phyloP scores from a whole-genome alignment of 2,113 vertebrate species.

The Myotis davidii region DNA sequence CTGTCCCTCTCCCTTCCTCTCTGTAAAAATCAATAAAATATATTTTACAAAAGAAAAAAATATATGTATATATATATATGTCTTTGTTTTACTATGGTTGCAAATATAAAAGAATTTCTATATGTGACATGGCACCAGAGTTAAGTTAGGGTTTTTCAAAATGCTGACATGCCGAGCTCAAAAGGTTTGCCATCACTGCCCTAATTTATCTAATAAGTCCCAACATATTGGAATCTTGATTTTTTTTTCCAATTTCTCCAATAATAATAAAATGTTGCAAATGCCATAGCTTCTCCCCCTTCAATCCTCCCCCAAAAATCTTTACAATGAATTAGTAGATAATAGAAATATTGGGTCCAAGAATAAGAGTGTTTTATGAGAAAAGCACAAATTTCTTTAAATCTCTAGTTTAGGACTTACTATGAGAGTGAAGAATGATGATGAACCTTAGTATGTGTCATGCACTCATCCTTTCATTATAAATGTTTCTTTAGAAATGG shows the following conservation, averaged over 20 bases:
- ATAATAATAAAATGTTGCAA: conserved; percentile 32
- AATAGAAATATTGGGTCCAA: background rate
- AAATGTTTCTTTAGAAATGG: conserved; percentile 89
- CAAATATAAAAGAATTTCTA: too few species aligned
- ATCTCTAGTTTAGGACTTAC: background rate
- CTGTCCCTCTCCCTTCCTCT: too few species aligned
- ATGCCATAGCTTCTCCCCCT: background rate
- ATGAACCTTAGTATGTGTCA: background rate
- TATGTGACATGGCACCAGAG: too few species aligned
- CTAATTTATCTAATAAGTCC: background rate
- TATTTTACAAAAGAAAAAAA: too few species aligned
- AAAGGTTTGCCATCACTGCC: background rate
- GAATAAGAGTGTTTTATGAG: conserved; percentile 29
- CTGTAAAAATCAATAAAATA: too few species aligned
- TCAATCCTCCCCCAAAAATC: background rate
- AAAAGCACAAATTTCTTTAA: background rate
- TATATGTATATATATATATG: too few species aligned
- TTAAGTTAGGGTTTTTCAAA: too few species aligned
- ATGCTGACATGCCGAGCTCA: too few species aligned
- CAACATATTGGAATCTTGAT: conserved; percentile 11
- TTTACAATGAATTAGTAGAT: conserved; percentile 25
- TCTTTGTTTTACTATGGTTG: too few species aligned
- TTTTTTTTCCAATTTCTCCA: background rate
- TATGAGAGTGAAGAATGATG: background rate
- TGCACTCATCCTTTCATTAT: conserved; percentile 63